Base-by-base conservation (phyloP, 1,140 invertebrate species). In the Papilio dardanus region DNA sequence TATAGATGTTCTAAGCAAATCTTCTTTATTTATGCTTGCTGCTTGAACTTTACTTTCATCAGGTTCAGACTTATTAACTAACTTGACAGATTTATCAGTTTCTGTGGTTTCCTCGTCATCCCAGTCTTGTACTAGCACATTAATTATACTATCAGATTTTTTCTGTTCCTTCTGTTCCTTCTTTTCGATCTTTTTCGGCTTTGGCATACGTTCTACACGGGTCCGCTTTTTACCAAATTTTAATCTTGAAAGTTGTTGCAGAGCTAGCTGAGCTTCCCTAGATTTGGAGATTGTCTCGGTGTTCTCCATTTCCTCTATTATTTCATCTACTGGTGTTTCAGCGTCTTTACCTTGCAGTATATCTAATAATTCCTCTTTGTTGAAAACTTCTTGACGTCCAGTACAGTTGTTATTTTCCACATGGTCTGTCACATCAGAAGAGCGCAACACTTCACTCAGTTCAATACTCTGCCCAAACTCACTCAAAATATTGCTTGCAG, bases 311-410 rank as follows among this genome's bases (percentile, higher is more conserved):
- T 16, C 50, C 19, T 75, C 75, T 28, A 67, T 58, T 37, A 71
- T 62, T 40, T 66, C 40, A 35, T 76, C 42, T 3, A 76, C 33
- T 42, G 79, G n/a, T 35, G 82, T 65, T 73, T 84, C 84, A 24
- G 79, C 77, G 85, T 92, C 86, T 84, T 92, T 92, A 12, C 92
- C 92, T 85, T 93, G 84, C 76, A 93, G 83, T 74, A 93, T 93
- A 81, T 91, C 90, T 33, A 93, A 71, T 31, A 93, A 71, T 71
- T 93, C 91, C 74, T 92, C 89, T 78, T 93, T 93, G 82, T 93
- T 93, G 80, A 92, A 91, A 21, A 93, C 86, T 79, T 92, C 91
- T 79, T 91, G 84, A 71, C 83, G 84, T 7, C 74, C 50, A 68
- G 83, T 65, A 76, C 83, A 81, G 77, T 91, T 92, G 75, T 93